Evolutionary conservation across 2,113 vertebrate species (phyloP), one percentile per base, ranked within the genome.

Genomic region (Otus sunia): DNA sequence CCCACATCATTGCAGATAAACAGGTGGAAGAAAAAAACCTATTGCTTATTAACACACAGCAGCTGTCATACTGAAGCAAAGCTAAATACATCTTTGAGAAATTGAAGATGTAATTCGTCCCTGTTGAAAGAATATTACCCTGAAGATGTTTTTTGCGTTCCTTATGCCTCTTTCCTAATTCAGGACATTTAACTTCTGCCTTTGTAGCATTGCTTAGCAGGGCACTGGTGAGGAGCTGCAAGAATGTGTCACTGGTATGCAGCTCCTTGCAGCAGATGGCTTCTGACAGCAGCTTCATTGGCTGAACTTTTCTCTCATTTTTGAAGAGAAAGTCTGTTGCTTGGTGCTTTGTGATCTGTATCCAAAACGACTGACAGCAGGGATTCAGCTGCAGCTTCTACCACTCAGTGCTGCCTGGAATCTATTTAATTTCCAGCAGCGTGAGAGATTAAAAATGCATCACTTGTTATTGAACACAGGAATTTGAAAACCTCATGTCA

Each of bases 381-480:
- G 85, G 81, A 87, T 95, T 95, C 81, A 90, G 66, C 84, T 93
- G 64, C 80, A 4, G 19, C 36, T 76, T 12, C 47, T 90, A 53
- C 53, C 37, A 50, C 86, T 82, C 84, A 49, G 25, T 66, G 49
- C 73, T 96, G 83, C 73, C 39, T 87, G 76, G 77, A 96, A 86
- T 96, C 76, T 85, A 43, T 93, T 94, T 91, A 90, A 91, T 96
- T 91, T 97, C 84, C 88, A 94, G 76, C 86, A 96, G 88, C 5
- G 2, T 79, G 92, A 91, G 50, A 49, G 86, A 92, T 96, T 96
- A 97, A 95, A 94, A 95, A 94, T 88, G 69, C 77, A 92, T 89
- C 45, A 47, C 56, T 95, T 95, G 74, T 88, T 95, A 69, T 34
- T 92, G 87, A 91, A 79, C 77, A 68, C 52, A 82, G 89, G 89